Evolutionary conservation across 1,140 invertebrate species (phyloP), one percentile per base, ranked within the genome.

Genomic region (Anthonomus grandis): DNA sequence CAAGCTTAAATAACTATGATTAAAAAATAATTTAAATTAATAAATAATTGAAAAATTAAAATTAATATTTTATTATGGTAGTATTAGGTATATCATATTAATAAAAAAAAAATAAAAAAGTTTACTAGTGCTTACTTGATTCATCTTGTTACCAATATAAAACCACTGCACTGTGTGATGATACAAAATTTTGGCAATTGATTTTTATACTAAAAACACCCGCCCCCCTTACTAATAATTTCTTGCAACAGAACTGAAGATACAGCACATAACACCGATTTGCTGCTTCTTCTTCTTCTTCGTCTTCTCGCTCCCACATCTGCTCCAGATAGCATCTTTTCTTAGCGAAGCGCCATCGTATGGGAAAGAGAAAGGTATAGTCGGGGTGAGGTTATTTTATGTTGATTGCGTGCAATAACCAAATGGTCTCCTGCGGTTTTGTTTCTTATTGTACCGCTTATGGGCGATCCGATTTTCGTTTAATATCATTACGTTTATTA

Each of bases 141-240:
- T 63, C 58, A 60, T 63, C 8, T 50, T 60, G 27, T 21, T 55
- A 25, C 21, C 39, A 23, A 44, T 53, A 50, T 34, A 50, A 6
- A 27, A 25, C 15, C 55, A 57, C 55, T 45, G 39, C 47, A 44
- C 38, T 57, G 13, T 57, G 36, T 57, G 55, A 44, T 50, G 38
- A 34, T 37, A 15, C 19, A n/a, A 57, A 57, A 50, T 50, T 57
- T 57, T 57, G 55, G 55, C 55, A 57, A 57, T 57, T 50, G 15
- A 13, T 50, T 57, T 57, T 57, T 57, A 57, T 57, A 57, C 47
- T 12, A 17, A 34, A n/a, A 44, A n/a, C 10, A 36, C 23, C 46
- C 45, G 39, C 55, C 55, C 55, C 47, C 22, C 55, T 50, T n/a
- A 31, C 13, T 5, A 12, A 39, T 55, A 25, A 46, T 46, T 18